A percentile compares a stretch with the other conserved stretches of the same genome.
phyloP scores from a whole-genome alignment of 2,888 invertebrate genomes.

The Craniophora ligustri region DNA sequence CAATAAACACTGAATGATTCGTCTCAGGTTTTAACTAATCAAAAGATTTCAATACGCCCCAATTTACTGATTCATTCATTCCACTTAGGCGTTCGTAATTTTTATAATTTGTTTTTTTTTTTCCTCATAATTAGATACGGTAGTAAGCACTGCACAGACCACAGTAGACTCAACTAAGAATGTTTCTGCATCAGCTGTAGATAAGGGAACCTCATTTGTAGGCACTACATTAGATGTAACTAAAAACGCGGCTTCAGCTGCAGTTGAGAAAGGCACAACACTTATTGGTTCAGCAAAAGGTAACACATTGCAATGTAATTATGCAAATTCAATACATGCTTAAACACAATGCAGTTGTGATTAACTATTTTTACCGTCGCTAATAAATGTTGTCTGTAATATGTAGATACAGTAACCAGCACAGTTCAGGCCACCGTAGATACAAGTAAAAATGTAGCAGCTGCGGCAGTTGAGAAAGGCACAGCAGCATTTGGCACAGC shows the following conservation, averaged over 20 bases:
- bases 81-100: neutral
- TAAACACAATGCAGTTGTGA: neutral
- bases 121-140: conserved; percentile 55
- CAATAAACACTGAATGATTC: neutral
- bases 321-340: neutral
- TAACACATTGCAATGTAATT: conserved; percentile 26
- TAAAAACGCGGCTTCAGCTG: conserved; percentile 65
- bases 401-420: conserved; percentile 42
- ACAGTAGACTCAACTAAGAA: conserved; percentile 64
- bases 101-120: conserved; percentile 13
- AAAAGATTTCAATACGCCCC: neutral
- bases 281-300: conserved; percentile 41
- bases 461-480: conserved; percentile 57
- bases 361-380: neutral
- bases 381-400: conserved; percentile 4
- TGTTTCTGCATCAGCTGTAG: conserved; percentile 59
- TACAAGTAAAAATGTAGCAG: conserved; percentile 57
- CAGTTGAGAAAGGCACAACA: conserved; percentile 62
- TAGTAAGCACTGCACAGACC: conserved; percentile 53
- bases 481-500: conserved; percentile 47
- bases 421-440: conserved; percentile 58
- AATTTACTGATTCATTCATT: neutral
- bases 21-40: neutral
- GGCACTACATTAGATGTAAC: conserved; percentile 67
- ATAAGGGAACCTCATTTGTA: conserved; percentile 62